Percentiles rank a stretch among this genome's conserved stretches.
These are phyloP conservation scores for Paradoxurus hermaphroditus DNA, from an alignment of 2,113 vertebrate species.

Conservation along the genomic window DNA sequence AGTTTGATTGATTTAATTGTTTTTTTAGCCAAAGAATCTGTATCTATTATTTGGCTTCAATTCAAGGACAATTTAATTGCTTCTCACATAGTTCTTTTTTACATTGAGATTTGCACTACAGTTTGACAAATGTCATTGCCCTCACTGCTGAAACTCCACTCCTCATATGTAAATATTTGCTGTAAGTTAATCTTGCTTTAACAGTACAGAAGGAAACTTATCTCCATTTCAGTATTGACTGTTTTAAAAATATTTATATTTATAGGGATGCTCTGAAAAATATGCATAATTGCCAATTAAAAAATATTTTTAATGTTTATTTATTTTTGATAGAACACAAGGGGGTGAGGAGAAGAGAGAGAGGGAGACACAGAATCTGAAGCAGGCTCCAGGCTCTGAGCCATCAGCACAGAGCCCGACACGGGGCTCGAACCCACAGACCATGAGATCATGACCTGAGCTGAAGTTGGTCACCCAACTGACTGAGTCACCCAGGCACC, in stretches of 20 bases:
- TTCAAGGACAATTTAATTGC: slow-evolving; percentile 18
- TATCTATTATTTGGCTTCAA: not conserved
- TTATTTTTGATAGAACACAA: no score
- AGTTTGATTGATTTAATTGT: not conserved
- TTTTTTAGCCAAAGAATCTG: not conserved
- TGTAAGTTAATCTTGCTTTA: slow-evolving; percentile 61
- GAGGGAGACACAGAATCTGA: no score
- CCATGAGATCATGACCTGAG: no score
- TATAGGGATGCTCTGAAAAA: not conserved
- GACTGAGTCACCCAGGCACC: no score
- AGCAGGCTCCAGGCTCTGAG: no score
- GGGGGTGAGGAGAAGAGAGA: no score
- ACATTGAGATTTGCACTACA: slow-evolving; percentile 4
- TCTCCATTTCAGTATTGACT: slow-evolving; percentile 28
- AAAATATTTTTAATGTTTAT: no score
- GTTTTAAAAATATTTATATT: not conserved
- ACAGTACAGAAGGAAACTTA: slow-evolving; percentile 29
- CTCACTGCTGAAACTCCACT: slow-evolving; percentile 43
- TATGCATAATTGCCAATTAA: not conserved
- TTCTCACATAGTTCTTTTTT: slow-evolving; percentile 1
- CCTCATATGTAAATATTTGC: slow-evolving; percentile 79
- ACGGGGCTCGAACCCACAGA: no score
- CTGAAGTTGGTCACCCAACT: no score
- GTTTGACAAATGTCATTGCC: slow-evolving; percentile 24
- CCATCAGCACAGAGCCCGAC: no score